Evolutionary conservation across 2,113 vertebrate genomes (phyloP).

Genomic region (Callopanchax toddi): DNA sequence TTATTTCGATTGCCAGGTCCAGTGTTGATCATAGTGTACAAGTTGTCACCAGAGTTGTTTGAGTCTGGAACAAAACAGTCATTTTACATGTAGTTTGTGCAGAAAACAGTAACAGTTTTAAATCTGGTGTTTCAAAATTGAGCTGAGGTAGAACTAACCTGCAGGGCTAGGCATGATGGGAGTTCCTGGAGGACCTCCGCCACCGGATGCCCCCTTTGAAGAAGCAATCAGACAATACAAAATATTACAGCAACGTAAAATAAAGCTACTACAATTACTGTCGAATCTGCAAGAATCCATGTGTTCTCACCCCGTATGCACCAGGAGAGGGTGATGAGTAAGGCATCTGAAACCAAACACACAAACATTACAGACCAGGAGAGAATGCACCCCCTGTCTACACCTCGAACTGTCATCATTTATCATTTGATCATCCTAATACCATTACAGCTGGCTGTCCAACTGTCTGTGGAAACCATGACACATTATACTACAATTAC

Average conservation of each 20-base stretch:
- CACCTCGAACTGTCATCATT: constrained; percentile 61
- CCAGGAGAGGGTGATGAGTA: constrained; percentile 98
- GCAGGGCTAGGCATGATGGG: constrained; percentile 99
- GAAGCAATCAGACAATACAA: constrained; percentile 30
- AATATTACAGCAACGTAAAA: constrained; percentile 3
- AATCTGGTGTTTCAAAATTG: not conserved
- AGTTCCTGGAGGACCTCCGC: constrained; percentile 96
- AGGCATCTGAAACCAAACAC: constrained; percentile 87
- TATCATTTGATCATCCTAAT: constrained; percentile 61
- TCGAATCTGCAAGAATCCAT: not conserved
- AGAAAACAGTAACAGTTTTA: not conserved
- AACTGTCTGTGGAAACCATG: constrained; percentile 59
- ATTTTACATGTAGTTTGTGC: not conserved
- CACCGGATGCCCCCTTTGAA: constrained; percentile 91
- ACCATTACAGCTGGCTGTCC: constrained; percentile 57
- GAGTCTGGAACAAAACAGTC: constrained; percentile 84
- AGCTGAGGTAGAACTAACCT: constrained; percentile 76
- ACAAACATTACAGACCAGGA: constrained; percentile 55
- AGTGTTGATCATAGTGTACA: constrained; percentile 99
- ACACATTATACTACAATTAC: constrained; percentile 74
- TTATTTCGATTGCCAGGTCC: constrained; percentile 97
- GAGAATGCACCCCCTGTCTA: constrained; percentile 36
- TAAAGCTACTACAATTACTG: not conserved
- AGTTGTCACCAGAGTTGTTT: constrained; percentile 99
- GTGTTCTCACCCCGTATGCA: constrained; percentile 92